Conservation (phyloP, 1,140 invertebrate species). For the Nylanderia fulva region DNA sequence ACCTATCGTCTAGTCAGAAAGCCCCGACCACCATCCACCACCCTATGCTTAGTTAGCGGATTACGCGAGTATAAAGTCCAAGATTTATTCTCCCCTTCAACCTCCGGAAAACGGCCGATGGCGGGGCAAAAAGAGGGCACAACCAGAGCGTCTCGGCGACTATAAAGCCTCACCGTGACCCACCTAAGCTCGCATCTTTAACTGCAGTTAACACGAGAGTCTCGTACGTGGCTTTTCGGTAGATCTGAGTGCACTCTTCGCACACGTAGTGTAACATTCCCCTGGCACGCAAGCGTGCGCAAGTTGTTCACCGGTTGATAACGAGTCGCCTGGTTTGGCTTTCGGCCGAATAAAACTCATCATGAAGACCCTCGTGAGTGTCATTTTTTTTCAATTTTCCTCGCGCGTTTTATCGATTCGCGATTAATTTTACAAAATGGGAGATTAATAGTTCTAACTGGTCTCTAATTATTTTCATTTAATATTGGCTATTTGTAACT, state of each 20-base stretch:
- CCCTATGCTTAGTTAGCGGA: constrained; percentile 46
- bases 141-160: constrained; percentile 62
- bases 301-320: neutral
- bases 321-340: neutral
- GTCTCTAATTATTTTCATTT: neutral
- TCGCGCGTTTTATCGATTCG: neutral
- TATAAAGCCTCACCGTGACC: constrained; percentile 71
- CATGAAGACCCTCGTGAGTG: constrained; percentile 73
- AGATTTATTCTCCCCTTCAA: constrained; percentile 69
- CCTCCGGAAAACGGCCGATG: constrained; percentile 53
- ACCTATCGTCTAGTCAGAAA: constrained; percentile 47
- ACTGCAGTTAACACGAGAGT: constrained; percentile 51
- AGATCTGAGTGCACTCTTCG: constrained; percentile 12
- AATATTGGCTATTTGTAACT: neutral
- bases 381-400: neutral
- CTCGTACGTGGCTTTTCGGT: constrained; percentile 32
- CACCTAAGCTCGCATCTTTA: constrained; percentile 53
- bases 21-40: constrained; percentile 52
- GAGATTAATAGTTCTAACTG: neutral
- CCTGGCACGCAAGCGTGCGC: neutral
- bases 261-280: constrained; percentile 5
- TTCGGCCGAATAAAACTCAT: neutral
- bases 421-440: neutral
- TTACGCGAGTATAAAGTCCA: constrained; percentile 59
- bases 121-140: constrained; percentile 69